Percentiles rank a stretch among this genome's conserved stretches.
These are phyloP conservation scores for Microtus richardsoni DNA, from an alignment of 2,113 vertebrate species.

Conservation along the genomic window DNA sequence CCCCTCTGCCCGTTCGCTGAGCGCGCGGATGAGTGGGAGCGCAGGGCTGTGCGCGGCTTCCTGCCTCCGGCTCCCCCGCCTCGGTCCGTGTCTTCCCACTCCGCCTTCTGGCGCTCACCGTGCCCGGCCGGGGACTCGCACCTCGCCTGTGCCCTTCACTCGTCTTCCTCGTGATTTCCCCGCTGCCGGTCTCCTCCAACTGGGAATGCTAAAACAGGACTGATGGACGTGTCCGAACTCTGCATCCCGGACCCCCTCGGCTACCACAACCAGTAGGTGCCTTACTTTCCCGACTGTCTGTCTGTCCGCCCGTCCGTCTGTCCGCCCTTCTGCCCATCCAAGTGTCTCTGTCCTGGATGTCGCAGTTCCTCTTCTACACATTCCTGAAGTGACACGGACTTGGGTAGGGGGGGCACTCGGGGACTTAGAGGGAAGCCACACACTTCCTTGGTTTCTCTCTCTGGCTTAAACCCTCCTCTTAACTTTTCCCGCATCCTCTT, in stretches of 20 bases:
- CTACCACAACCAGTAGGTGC: conserved; percentile 99
- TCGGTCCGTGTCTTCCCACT: conserved; percentile 60
- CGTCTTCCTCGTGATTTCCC: conserved; percentile 76
- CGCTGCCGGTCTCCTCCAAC: conserved; percentile 78
- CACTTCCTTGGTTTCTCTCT: conserved; percentile 3
- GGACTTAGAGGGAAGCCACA: neutral
- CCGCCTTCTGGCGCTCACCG: conserved; percentile 67
- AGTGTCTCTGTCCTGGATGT: conserved; percentile 49
- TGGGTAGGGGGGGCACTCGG: neutral
- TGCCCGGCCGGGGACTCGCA: conserved; percentile 65
- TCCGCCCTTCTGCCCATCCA: neutral
- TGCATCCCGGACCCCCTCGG: conserved; percentile 98
- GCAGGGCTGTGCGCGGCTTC: conserved; percentile 77
- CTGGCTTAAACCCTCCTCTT: neutral
- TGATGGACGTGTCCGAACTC: conserved; percentile 99
- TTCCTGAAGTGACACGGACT: conserved; percentile 54
- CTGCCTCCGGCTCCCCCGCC: conserved; percentile 82
- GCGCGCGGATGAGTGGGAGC: conserved; percentile 78
- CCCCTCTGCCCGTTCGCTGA: conserved; percentile 78
- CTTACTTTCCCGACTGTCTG: conserved; percentile 67
- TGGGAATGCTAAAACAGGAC: conserved; percentile 97
- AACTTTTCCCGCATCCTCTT: conserved; percentile 66
- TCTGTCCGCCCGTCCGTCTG: neutral
- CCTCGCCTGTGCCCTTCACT: conserved; percentile 75
- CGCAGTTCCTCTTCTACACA: conserved; percentile 50